These are phyloP conservation scores for Diaprepes abbreviatus DNA, from an alignment of 2,888 invertebrate genomes.

Conservation along the genomic window DNA sequence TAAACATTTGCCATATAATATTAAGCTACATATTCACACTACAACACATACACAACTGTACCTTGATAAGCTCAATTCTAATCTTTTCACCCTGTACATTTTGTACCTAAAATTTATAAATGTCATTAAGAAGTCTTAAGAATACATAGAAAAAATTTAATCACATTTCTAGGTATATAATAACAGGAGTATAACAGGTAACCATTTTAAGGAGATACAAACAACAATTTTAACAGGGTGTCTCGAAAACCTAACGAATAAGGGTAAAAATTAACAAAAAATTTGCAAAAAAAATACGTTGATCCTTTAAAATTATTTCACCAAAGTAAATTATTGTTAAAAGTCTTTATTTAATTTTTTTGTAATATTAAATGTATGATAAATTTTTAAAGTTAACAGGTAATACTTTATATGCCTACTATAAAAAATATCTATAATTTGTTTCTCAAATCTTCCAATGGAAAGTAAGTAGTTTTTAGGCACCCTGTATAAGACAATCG, in stretches of 20 bases:
- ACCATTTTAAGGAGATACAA: constrained; percentile 38
- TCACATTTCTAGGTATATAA: constrained; percentile 23
- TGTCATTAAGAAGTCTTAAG: constrained; percentile 18
- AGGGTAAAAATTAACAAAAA: too few species aligned
- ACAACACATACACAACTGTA: background rate
- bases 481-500: constrained; percentile 24
- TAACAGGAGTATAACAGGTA: constrained; percentile 41
- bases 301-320: too few species aligned
- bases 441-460: too few species aligned
- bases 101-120: constrained; percentile 31
- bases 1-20: background rate
- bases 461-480: constrained; percentile 19
- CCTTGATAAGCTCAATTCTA: constrained; percentile 2
- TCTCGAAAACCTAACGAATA: constrained; percentile 1
- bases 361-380: too few species aligned
- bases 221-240: constrained; percentile 22
- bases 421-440: too few species aligned
- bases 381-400: too few species aligned
- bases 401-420: too few species aligned
- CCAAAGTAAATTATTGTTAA: too few species aligned
- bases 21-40: background rate
- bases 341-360: too few species aligned
- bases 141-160: constrained; percentile 29
- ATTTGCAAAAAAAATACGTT: too few species aligned
- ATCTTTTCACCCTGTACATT: constrained; percentile 25